A percentile compares a stretch with the other conserved stretches of the same genome.
Conservation (phyloP, 2,113 vertebrate genomes). For the Pseudorasbora parva region DNA sequence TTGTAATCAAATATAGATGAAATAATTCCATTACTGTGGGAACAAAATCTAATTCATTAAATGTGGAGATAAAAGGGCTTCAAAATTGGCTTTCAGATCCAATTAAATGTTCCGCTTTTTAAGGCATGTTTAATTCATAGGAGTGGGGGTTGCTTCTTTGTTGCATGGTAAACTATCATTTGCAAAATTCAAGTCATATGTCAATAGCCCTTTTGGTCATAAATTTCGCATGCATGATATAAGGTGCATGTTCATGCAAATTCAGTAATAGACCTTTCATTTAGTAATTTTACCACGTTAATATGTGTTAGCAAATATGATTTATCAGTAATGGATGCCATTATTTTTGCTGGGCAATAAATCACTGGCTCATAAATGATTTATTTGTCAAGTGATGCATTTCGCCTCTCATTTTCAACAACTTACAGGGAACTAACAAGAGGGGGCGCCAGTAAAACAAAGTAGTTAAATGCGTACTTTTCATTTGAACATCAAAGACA, state of each 20-base stretch:
- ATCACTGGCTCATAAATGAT: conserved; percentile 56
- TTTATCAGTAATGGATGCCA: conserved; percentile 62
- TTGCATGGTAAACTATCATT: conserved; percentile 41
- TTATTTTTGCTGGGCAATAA: conserved; percentile 57
- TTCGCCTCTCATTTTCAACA: conserved; percentile 10
- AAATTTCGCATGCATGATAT: conserved; percentile 53
- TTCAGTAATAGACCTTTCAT: conserved; percentile 45
- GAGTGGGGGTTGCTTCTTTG: conserved; percentile 53
- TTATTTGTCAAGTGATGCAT: conserved; percentile 53
- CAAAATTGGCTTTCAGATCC: conserved; percentile 72
- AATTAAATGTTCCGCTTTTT: conserved; percentile 69
- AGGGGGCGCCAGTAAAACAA: conserved; percentile 55
- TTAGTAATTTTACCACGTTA: conserved; percentile 55
- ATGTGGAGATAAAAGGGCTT: conserved; percentile 71
- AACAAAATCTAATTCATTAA: conserved; percentile 68
- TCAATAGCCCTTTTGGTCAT: conserved; percentile 19
- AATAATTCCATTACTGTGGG: conserved; percentile 39
- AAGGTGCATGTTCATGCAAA: conserved; percentile 50
- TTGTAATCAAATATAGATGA: conserved; percentile 38
- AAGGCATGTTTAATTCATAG: conserved; percentile 73
- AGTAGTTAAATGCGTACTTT: neutral
- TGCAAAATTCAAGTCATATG: conserved; percentile 46
- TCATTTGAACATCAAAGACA: conserved; percentile 23
- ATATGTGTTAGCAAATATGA: conserved; percentile 62
- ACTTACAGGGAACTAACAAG: conserved; percentile 43